Evolutionary conservation across 2,888 invertebrate species (phyloP).

Genomic region (Drosophila neutralis): DNA sequence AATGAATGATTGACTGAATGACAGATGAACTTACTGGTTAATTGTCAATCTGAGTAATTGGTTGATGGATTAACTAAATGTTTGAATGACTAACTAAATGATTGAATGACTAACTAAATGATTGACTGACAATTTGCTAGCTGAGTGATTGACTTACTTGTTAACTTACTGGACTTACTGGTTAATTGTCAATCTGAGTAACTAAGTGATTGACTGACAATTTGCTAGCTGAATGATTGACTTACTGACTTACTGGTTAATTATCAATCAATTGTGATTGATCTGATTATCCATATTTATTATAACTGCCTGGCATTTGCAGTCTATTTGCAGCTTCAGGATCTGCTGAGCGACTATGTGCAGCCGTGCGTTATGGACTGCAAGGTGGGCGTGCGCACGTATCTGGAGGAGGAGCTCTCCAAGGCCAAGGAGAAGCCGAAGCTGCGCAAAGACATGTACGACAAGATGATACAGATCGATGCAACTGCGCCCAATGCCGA

Average conservation of each 20-base stretch:
- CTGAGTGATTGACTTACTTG: too few species aligned
- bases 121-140: too few species aligned
- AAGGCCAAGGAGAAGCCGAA: constrained; percentile 98
- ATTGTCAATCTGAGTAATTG: too few species aligned
- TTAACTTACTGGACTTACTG: not conserved
- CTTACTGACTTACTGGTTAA: not conserved
- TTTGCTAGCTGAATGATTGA: not conserved
- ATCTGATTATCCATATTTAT: not conserved
- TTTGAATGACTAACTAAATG: too few species aligned
- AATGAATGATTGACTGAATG: not conserved
- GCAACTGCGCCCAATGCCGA: constrained; percentile 94
- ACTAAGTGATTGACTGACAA: not conserved
- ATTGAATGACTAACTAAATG: too few species aligned
- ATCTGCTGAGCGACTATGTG: constrained; percentile 94
- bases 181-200: not conserved
- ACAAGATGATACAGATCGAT: constrained; percentile 98
- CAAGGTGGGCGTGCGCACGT: constrained; percentile 97
- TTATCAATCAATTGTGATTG: not conserved
- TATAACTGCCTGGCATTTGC: constrained; percentile 75
- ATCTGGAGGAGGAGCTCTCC: constrained; percentile 96
- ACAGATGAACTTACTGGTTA: too few species aligned
- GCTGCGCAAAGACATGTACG: constrained; percentile 97
- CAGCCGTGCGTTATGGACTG: constrained; percentile 99
- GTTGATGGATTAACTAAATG: too few species aligned
- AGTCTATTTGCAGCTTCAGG: constrained; percentile 95